Conservation (phyloP, 1,140 invertebrate species). For the Macrobrachium rosenbergii region DNA sequence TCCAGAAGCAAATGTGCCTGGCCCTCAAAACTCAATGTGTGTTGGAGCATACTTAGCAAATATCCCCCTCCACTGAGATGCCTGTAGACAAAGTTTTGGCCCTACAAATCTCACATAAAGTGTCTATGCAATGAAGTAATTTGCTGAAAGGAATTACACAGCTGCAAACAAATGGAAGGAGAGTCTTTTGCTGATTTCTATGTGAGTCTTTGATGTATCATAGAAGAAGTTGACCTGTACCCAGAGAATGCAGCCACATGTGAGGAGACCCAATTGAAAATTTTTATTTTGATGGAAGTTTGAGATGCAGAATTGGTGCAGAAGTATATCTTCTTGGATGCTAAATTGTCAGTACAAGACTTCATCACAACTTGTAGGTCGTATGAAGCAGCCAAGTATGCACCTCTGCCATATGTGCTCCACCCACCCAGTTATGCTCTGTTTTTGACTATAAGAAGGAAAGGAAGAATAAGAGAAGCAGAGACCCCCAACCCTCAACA, state of each 20-base stretch:
- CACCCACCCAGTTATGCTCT: constrained; percentile 1
- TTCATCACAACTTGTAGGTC: not conserved
- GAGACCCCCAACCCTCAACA: too few species aligned
- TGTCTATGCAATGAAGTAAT: constrained; percentile 11
- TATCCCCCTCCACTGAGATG: constrained; percentile 8
- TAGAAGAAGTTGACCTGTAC: constrained; percentile 26
- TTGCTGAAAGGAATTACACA: not conserved
- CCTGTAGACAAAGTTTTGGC: constrained; percentile 7
- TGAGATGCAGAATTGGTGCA: too few species aligned
- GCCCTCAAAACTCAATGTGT: not conserved
- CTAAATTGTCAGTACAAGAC: not conserved
- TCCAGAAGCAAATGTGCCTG: constrained; percentile 1
- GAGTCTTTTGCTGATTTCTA: constrained; percentile 8
- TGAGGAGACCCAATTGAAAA: constrained; percentile 11
- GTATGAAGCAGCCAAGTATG: constrained; percentile 19
- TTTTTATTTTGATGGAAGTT: too few species aligned
- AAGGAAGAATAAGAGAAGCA: not conserved
- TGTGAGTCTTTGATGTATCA: too few species aligned
- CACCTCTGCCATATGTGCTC: constrained; percentile 5
- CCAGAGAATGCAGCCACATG: not conserved
- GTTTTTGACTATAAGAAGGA: not conserved
- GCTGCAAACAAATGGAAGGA: constrained; percentile 19
- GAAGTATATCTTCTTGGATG: not conserved
- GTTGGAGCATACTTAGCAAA: constrained; percentile 21
- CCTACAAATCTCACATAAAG: constrained; percentile 15